Conservation (phyloP, 2,888 invertebrate genomes). For the Agonum fuliginosum region DNA sequence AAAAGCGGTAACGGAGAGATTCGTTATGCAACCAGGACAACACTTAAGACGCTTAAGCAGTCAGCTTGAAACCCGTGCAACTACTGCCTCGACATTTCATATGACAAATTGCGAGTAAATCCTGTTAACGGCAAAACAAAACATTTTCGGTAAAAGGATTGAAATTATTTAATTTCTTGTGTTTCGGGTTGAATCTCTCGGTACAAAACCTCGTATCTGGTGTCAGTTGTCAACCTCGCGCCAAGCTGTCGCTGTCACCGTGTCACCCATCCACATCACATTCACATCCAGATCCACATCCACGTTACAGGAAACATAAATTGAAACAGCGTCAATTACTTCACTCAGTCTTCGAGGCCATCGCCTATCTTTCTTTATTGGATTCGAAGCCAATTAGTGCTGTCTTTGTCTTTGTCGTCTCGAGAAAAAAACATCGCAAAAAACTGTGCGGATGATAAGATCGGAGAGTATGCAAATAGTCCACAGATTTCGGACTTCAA, state of each 20-base stretch:
- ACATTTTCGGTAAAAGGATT: too few relatives aligned
- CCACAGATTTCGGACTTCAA: too few relatives aligned
- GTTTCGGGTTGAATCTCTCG: background rate
- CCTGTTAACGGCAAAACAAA: too few relatives aligned
- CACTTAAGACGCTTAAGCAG: too few relatives aligned
- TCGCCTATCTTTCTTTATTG: background rate
- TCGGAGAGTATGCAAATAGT: background rate
- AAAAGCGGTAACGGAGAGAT: too few relatives aligned
- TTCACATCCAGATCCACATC: too few relatives aligned
- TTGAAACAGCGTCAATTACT: slow-evolving; percentile 38
- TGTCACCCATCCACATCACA: slow-evolving; percentile 17
- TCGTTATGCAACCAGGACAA: too few relatives aligned
- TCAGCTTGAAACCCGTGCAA: too few relatives aligned
- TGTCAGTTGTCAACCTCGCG: slow-evolving; percentile 1
- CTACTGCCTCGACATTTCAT: too few relatives aligned
- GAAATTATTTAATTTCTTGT: too few relatives aligned
- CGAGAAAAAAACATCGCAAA: background rate
- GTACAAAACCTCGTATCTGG: background rate
- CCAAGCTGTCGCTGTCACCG: too few relatives aligned
- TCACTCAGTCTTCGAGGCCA: background rate
- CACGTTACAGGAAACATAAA: slow-evolving; percentile 28
- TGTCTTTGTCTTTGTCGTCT: slow-evolving; percentile 4
- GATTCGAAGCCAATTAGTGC: background rate
- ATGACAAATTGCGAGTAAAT: too few relatives aligned
- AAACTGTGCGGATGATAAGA: background rate